Conservation (phyloP, 64 coral and sea anemone species). For the Pachyseris speciosa region DNA sequence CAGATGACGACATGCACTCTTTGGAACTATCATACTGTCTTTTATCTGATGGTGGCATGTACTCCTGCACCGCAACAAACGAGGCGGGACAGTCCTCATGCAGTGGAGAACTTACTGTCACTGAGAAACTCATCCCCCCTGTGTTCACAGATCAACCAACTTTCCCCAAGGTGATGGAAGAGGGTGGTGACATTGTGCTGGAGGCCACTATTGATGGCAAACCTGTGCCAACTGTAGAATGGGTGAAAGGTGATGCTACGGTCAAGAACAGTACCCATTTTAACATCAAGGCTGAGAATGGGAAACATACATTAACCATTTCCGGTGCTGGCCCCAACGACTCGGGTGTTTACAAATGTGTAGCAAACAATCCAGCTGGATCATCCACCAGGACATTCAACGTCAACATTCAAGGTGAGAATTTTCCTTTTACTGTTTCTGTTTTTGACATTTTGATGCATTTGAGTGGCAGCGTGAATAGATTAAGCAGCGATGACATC, state of each 20-base stretch:
- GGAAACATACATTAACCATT: conserved; percentile 84
- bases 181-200: conserved; percentile 84
- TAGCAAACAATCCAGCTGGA: conserved; percentile 80
- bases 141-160: conserved; percentile 70
- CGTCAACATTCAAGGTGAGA: conserved; percentile 92
- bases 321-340: conserved; percentile 78
- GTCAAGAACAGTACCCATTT: conserved; percentile 66
- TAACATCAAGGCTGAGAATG: conserved; percentile 63
- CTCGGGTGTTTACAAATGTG: conserved; percentile 94
- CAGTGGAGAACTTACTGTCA: conserved; percentile 74
- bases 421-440: neutral
- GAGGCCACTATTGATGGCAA: conserved; percentile 82
- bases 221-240: conserved; percentile 89
- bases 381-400: conserved; percentile 85
- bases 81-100: conserved; percentile 80
- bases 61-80: conserved; percentile 74
- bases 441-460: neutral
- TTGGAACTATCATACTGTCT: conserved; percentile 74
- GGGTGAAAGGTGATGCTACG: conserved; percentile 86
- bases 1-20: conserved; percentile 90
- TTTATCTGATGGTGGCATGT: conserved; percentile 73
- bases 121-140: conserved; percentile 55
- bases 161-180: conserved; percentile 66
- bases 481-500: no score
- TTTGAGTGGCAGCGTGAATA: neutral